Evolutionary conservation across 1,140 invertebrate genomes (phyloP).

Genomic region (Bilobella aurantiaca): DNA sequence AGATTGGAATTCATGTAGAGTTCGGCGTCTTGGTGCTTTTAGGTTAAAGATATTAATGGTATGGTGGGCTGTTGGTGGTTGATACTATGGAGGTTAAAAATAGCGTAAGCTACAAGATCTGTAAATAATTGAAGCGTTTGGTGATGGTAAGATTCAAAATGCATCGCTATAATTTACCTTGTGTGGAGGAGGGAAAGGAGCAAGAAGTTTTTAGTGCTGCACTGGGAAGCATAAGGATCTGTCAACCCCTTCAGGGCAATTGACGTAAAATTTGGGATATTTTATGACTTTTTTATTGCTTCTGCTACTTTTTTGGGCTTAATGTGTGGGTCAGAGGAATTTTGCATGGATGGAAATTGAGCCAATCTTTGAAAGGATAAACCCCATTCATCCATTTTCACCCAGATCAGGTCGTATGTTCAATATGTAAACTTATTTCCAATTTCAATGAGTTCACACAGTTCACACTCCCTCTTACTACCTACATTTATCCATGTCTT

Average conservation of each 20-base stretch:
- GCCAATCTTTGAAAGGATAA: neutral
- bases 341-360: neutral
- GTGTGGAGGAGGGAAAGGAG: neutral
- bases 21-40: too few species aligned
- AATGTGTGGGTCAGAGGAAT: neutral
- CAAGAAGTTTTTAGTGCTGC: neutral
- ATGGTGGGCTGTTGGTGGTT: too few species aligned
- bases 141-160: neutral
- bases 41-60: too few species aligned
- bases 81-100: neutral
- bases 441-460: neutral
- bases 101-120: neutral
- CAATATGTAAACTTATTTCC: neutral
- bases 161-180: neutral
- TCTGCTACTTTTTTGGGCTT: neutral
- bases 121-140: neutral
- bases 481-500: too few species aligned
- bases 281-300: neutral
- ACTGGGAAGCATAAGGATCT: neutral
- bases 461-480: neutral
- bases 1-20: too few species aligned
- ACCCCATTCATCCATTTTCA: neutral
- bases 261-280: neutral
- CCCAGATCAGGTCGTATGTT: too few species aligned
- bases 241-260: neutral